Conservation (phyloP, 2,888 invertebrate genomes). For the Julus scanicus region DNA sequence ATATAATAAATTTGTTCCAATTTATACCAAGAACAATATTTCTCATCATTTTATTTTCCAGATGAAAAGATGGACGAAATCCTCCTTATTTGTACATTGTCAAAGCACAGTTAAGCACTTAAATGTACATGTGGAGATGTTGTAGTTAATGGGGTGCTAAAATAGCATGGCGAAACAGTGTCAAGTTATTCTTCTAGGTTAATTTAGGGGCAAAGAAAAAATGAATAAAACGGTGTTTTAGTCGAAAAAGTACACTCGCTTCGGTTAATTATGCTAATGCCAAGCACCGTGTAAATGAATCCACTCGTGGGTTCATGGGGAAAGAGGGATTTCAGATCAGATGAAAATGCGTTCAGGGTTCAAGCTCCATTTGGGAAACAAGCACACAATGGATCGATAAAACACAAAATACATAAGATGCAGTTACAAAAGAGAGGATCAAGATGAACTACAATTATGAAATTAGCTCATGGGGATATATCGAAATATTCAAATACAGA, state of each 20-base stretch:
- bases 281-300: slow-evolving; percentile 33
- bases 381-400: background rate
- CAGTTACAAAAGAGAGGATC: background rate
- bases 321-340: slow-evolving; percentile 32
- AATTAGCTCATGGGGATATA: background rate
- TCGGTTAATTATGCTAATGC: slow-evolving; percentile 33
- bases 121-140: background rate
- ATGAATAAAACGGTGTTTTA: slow-evolving; percentile 16
- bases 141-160: background rate
- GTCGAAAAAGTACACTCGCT: slow-evolving; percentile 20
- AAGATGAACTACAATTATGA: background rate
- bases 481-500: too few relatives aligned
- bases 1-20: too few relatives aligned
- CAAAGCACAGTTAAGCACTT: background rate
- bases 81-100: background rate
- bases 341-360: slow-evolving; percentile 26
- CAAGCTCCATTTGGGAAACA: slow-evolving; percentile 21
- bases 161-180: background rate
- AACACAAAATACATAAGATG: background rate
- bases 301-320: slow-evolving; percentile 25
- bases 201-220: background rate
- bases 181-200: background rate
- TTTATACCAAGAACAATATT: too few relatives aligned
- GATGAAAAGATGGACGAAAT: background rate
- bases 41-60: too few relatives aligned